phyloP scores from a whole-genome alignment of 2,113 vertebrate genomes.

The Rissa tridactyla region DNA sequence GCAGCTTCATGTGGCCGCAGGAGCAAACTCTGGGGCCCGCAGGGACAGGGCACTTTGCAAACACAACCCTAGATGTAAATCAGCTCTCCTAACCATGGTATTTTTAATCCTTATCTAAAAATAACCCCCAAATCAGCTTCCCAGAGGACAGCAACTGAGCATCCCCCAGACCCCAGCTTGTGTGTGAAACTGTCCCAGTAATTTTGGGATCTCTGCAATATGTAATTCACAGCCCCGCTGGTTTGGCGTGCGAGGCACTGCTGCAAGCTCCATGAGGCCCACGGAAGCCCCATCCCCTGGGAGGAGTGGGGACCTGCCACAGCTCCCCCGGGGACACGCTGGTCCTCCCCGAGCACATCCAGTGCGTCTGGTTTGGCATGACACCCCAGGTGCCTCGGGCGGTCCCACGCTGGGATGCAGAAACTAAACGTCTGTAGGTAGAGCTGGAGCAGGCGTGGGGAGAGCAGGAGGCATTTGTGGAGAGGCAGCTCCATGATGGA shows the following conservation, averaged over 20 bases:
- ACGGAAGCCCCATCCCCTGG: background rate
- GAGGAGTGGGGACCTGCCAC: background rate
- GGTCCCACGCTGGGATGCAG: background rate
- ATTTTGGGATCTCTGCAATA: conserved; percentile 38
- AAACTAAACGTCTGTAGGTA: background rate
- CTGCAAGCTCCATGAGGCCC: background rate
- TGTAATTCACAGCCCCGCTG: background rate
- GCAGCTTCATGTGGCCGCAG: background rate
- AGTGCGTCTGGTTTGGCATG: background rate
- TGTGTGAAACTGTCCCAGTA: conserved; percentile 11
- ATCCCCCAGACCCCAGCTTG: conserved; percentile 49
- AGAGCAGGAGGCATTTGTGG: background rate
- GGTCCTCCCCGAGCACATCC: background rate
- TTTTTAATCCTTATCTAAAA: conserved; percentile 38
- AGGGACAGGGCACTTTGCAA: conserved; percentile 26
- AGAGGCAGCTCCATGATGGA: background rate
- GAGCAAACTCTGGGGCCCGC: accelerated
- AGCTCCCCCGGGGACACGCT: accelerated
- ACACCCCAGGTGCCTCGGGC: background rate
- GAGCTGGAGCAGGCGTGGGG: background rate
- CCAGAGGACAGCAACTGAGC: conserved; percentile 29
- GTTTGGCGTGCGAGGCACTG: background rate
- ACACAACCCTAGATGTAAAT: conserved; percentile 29
- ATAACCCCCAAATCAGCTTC: conserved; percentile 26
- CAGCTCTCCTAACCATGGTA: background rate